Percentiles rank a stretch among this genome's conserved stretches.
These are phyloP conservation scores for Myopa testacea DNA, from an alignment of 2,888 invertebrate species.

Conservation along the genomic window DNA sequence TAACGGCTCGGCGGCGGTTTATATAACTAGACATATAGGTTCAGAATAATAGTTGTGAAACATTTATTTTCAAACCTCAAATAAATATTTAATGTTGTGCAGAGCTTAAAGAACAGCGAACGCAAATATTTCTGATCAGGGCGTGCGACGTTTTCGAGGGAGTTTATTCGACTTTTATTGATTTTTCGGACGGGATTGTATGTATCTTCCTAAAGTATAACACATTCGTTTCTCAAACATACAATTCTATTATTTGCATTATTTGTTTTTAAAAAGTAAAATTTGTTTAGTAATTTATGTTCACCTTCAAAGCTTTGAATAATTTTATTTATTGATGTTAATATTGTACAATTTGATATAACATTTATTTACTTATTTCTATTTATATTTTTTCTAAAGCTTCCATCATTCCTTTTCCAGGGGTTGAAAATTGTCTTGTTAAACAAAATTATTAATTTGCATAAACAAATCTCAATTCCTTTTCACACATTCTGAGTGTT, in stretches of 20 bases:
- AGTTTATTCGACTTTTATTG: constrained; percentile 16
- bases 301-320: background rate
- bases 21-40: background rate
- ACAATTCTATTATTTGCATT: background rate
- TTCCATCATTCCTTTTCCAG: too few relatives aligned
- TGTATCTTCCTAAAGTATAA: constrained; percentile 8
- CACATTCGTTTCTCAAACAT: background rate
- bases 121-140: constrained; percentile 6
- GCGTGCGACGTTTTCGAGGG: constrained; percentile 2
- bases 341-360: too few relatives aligned
- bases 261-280: too few relatives aligned
- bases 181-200: constrained; percentile 22
- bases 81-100: background rate
- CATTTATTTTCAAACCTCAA: background rate
- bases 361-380: too few relatives aligned
- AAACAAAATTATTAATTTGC: too few relatives aligned
- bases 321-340: too few relatives aligned
- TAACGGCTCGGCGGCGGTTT: background rate
- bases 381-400: too few relatives aligned
- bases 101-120: background rate
- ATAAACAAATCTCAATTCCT: too few relatives aligned
- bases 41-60: background rate
- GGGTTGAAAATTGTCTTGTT: too few relatives aligned
- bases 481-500: too few relatives aligned
- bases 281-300: too few relatives aligned